phyloP scores from a whole-genome alignment of 2,113 vertebrate genomes.

The Emydocephalus ijimae region DNA sequence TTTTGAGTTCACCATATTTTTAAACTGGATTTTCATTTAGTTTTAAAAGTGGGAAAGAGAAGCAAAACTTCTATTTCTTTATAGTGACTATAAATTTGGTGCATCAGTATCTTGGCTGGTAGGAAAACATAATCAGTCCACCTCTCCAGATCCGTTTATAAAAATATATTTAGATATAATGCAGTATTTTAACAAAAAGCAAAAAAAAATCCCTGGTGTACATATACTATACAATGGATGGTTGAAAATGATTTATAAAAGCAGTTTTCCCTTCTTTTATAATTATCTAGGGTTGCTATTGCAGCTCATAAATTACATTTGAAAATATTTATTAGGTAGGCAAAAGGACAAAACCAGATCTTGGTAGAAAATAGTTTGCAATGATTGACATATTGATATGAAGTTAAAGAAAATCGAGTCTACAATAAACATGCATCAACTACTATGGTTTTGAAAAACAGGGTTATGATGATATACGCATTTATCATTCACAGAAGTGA shows the following conservation, averaged over 20 bases:
- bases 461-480: neutral
- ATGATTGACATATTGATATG: neutral
- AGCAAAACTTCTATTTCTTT: neutral
- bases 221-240: neutral
- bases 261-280: neutral
- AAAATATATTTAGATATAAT: neutral
- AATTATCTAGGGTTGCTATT: neutral
- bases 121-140: neutral
- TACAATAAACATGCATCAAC: neutral
- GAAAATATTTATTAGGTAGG: neutral
- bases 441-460: neutral
- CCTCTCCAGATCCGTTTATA: neutral
- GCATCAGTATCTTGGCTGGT: neutral
- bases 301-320: neutral
- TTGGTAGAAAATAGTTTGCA: neutral
- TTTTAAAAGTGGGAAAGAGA: neutral
- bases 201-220: neutral
- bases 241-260: neutral
- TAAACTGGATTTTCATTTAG: neutral
- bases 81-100: neutral
- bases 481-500: neutral
- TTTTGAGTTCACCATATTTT: neutral
- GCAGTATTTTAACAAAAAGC: neutral
- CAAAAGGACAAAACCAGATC: neutral
- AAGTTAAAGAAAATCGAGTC: neutral